These are phyloP conservation scores for Acanthis flammea DNA, from an alignment of 2,797 vertebrate species.

Conservation along the genomic window DNA sequence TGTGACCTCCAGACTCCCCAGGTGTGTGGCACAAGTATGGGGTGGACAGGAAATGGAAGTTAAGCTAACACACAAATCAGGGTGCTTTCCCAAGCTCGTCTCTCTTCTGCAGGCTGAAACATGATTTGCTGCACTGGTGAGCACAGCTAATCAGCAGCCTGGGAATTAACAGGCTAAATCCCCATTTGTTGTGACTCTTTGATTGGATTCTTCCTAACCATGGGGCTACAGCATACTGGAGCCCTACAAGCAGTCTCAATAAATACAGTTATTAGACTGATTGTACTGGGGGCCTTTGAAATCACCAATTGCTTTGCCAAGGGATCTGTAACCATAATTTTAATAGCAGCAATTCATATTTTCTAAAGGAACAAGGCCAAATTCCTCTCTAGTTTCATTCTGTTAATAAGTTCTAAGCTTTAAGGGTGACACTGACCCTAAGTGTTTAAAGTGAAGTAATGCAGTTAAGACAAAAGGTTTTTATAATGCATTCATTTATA, in stretches of 20 bases:
- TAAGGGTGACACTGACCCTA: background rate
- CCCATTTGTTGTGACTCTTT: conserved; percentile 30
- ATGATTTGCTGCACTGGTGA: conserved; percentile 41
- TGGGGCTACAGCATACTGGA: background rate
- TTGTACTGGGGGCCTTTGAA: background rate
- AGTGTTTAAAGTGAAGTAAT: conserved; percentile 28
- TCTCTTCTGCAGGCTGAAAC: conserved; percentile 29
- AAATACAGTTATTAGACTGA: conserved; percentile 15
- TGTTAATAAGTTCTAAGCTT: background rate
- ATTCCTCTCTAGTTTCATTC: background rate
- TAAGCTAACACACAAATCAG: conserved; percentile 56
- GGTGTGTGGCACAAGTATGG: conserved; percentile 35
- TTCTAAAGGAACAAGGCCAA: background rate
- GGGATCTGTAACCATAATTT: background rate
- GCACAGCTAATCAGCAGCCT: conserved; percentile 37
- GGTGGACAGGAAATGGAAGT: conserved; percentile 72
- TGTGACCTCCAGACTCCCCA: conserved; percentile 42
- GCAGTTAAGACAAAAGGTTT: conserved; percentile 27
- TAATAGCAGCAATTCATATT: conserved; percentile 2
- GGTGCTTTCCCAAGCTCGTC: conserved; percentile 48
- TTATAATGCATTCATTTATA: background rate
- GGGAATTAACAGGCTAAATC: conserved; percentile 47
- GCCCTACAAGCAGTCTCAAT: conserved; percentile 3
- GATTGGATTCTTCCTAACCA: conserved; percentile 14
- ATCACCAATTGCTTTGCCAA: conserved; percentile 1